Conservation (phyloP, 2,113 vertebrate species). For the Apodemus sylvaticus region DNA sequence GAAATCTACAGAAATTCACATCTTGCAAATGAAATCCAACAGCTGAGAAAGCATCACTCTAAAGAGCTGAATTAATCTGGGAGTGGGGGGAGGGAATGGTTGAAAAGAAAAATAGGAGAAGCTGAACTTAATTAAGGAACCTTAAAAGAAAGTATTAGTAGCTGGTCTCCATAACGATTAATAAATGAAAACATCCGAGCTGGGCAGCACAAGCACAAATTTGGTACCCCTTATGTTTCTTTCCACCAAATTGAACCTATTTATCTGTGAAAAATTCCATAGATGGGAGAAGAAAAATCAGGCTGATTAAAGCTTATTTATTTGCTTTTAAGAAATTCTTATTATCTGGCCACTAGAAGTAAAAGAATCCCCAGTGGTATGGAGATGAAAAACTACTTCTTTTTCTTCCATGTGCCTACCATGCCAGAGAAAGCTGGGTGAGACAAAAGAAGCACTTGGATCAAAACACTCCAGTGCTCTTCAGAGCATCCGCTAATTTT, state of each 20-base stretch:
- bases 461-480: not conserved
- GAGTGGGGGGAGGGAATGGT: not conserved
- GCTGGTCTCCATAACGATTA: slow-evolving; percentile 49
- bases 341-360: not conserved
- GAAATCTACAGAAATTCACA: slow-evolving; percentile 62
- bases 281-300: slow-evolving; percentile 11
- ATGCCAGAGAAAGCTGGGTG: not conserved
- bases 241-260: not conserved
- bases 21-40: slow-evolving; percentile 59
- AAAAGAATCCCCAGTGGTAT: not conserved
- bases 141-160: slow-evolving; percentile 46
- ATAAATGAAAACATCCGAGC: slow-evolving; percentile 55
- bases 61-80: slow-evolving; percentile 44
- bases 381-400: not conserved
- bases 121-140: slow-evolving; percentile 65
- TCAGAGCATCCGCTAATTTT: not conserved
- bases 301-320: slow-evolving; percentile 25
- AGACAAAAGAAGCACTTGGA: not conserved
- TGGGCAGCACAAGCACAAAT: slow-evolving; percentile 18
- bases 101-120: slow-evolving; percentile 48
- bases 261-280: slow-evolving; percentile 40
- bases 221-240: not conserved
- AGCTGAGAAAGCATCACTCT: slow-evolving; percentile 55
- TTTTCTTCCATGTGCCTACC: not conserved
- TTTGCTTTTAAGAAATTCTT: slow-evolving; percentile 14